These are phyloP conservation scores for Notiomystis cincta DNA, from an alignment of 2,113 vertebrate species.

Conservation along the genomic window DNA sequence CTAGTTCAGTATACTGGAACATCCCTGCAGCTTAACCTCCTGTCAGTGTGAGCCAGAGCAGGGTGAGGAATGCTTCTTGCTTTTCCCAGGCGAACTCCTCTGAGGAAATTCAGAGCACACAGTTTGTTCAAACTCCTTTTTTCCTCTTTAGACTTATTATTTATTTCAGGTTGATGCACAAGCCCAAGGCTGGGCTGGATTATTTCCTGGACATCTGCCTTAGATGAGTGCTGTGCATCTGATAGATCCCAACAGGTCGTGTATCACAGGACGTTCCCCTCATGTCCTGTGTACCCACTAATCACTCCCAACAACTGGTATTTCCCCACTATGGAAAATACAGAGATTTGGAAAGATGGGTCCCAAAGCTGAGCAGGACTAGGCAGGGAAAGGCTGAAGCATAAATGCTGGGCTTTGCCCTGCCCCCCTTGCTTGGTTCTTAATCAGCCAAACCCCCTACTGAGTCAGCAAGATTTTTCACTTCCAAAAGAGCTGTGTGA, in stretches of 20 bases:
- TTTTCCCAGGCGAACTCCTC: neutral
- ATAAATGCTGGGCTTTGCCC: neutral
- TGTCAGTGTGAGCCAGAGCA: constrained; percentile 38
- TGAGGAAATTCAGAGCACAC: constrained; percentile 28
- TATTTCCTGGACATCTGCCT: constrained; percentile 38
- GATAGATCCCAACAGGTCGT: neutral
- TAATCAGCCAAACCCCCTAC: constrained; percentile 18
- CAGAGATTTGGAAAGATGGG: neutral
- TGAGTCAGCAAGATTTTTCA: constrained; percentile 17
- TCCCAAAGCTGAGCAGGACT: neutral
- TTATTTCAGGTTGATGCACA: constrained; percentile 43
- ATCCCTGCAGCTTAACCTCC: constrained; percentile 33
- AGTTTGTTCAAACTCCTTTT: constrained; percentile 7
- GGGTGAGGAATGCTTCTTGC: constrained; percentile 44
- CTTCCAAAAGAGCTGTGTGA: constrained; percentile 24
- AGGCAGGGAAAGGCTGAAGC: neutral
- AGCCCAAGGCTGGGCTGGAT: neutral
- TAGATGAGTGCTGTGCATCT: neutral
- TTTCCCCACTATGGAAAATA: neutral
- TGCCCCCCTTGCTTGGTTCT: neutral
- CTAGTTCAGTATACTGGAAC: neutral
- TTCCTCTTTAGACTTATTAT: constrained; percentile 34
- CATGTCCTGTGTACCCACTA: neutral
- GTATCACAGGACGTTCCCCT: neutral
- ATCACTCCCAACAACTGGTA: neutral